Evolutionary conservation across 2,888 invertebrate genomes (phyloP), one percentile per base, ranked within the genome.

Genomic region (Tanypteryx hageni): DNA sequence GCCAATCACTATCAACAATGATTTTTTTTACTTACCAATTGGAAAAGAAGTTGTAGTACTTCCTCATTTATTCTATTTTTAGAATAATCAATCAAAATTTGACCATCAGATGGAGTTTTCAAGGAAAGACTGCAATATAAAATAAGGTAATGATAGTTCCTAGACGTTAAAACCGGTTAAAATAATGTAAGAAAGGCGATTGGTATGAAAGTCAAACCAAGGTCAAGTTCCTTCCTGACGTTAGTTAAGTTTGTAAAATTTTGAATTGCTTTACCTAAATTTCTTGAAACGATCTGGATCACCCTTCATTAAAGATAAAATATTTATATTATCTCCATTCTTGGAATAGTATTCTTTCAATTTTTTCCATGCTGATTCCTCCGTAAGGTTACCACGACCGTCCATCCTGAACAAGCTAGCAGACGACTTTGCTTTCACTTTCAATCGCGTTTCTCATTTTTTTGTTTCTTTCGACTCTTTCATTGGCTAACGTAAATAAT

Each of bases 51-150:
- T 14, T 96, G 95, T 94, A 99, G 96, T 10, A 97, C 96, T 93
- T 98, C 97, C 31, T 97, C 96, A 94, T 98, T 97, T 93, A 99
- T 96, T 84, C 98, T 96, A 95, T 99, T 99, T 95, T 99, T 99
- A 18, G 99, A 99, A 95, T 97, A 99, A 95, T 99, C 99, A 94
- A 99, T 95, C 76, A 99, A 96, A 94, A 99, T 97, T 57, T 98
- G 97, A 11, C 99, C 99, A 96, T 99, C 98, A 92, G 96, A 96
- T 10, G 98, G 98, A 0, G 98, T 98, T 64, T 96, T 95, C 92
- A 99, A 95, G 92, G 96, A 96, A 93, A 98, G 95, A 95, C 98
- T 99, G 95, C 76, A 95, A 94, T 16, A 92, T 64, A 93, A 93
- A 92, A 93, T 93, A 56, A 10, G 59, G 84, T 93, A 92, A 91